A percentile compares a stretch with the other conserved stretches of the same genome.
These are phyloP conservation scores for Mycogona germanica DNA, from an alignment of 2,888 invertebrate species.

Conservation along the genomic window DNA sequence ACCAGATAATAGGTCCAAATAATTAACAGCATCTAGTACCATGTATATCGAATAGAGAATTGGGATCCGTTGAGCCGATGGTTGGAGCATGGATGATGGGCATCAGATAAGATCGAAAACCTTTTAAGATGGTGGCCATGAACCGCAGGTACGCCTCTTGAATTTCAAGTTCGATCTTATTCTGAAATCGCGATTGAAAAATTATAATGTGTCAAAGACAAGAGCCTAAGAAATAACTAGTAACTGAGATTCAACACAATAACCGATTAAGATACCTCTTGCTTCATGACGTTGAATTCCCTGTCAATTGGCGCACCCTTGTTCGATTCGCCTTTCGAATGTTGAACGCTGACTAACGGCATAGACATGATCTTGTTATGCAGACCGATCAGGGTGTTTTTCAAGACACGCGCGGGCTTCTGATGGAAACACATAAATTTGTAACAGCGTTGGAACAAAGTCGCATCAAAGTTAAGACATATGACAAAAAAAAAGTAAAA, in stretches of 20 bases:
- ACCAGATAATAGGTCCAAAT: no score
- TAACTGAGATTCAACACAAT: neutral
- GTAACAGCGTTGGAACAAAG: no score
- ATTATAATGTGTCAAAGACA: slow-evolving; percentile 30
- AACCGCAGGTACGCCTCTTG: slow-evolving; percentile 95
- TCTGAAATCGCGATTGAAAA: slow-evolving; percentile 38
- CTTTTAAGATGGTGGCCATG: slow-evolving; percentile 83
- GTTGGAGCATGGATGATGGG: slow-evolving; percentile 91
- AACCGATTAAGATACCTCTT: slow-evolving; percentile 57
- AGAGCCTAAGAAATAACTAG: slow-evolving; percentile 7
- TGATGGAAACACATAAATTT: neutral
- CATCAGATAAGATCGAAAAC: slow-evolving; percentile 72
- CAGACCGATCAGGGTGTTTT: slow-evolving; percentile 63
- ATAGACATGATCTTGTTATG: slow-evolving; percentile 44
- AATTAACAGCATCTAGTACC: slow-evolving; percentile 30
- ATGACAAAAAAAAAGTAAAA: neutral
- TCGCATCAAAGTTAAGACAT: no score
- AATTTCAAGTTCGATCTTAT: slow-evolving; percentile 80
- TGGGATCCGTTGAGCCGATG: slow-evolving; percentile 86
- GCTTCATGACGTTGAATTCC: slow-evolving; percentile 64
- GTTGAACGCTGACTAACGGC: no score
- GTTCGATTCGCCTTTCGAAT: no score
- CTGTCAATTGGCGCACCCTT: slow-evolving; percentile 54
- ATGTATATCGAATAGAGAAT: slow-evolving; percentile 85
- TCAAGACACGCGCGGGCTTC: slow-evolving; percentile 38